Base-by-base conservation (phyloP, 2,797 vertebrate species). In the Corythornis leucogaster region DNA sequence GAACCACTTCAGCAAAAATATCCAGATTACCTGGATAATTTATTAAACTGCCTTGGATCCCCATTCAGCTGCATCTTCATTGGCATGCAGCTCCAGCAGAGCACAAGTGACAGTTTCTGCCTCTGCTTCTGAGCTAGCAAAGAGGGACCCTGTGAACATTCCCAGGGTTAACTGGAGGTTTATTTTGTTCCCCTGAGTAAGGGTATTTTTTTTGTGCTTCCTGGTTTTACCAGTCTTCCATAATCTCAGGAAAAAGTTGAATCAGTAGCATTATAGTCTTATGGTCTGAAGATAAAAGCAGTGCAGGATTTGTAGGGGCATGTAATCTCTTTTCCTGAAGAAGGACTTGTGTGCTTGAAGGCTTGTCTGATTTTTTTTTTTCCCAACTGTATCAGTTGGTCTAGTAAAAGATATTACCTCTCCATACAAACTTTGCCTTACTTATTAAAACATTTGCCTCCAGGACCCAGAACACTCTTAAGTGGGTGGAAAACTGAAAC, bases 331-430 rank as follows among this genome's bases (percentile, higher is more conserved):
- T 93, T 85, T 95, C 76, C 76, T 83, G 61, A 82, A 88, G 78
- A 88, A 89, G 61, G 45, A 42, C 62, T 76, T 74, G n/a, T 84
- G 61, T 92, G 84, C 78, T 81, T 90, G 43, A 66, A 89, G 90
- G 30, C 24, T 82, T 77, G 28, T 68, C 69, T 85, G 31, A 7
- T 13, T 38, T 38, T 46, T 59, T 64, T 85, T 81, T 79, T 14
- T 3, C 25, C 51, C 25, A 48, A 8, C 43, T 78, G 6, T 80
- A 87, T 87, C 75, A 42, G 50, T 51, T 62, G 84, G 31, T 85
- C 69, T 83, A 89, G 89, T 85, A 95, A 92, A 95, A 92, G 43
- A 40, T 90, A 95, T n/a, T 89, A 54, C 69, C 6, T 92, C 84
- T 89, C 62, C 58, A 58, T 83, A 35, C 46, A 87, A 85, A 59